These are phyloP conservation scores for Psittacula derbiana DNA, from an alignment of 2,797 vertebrate species.

Conservation along the genomic window DNA sequence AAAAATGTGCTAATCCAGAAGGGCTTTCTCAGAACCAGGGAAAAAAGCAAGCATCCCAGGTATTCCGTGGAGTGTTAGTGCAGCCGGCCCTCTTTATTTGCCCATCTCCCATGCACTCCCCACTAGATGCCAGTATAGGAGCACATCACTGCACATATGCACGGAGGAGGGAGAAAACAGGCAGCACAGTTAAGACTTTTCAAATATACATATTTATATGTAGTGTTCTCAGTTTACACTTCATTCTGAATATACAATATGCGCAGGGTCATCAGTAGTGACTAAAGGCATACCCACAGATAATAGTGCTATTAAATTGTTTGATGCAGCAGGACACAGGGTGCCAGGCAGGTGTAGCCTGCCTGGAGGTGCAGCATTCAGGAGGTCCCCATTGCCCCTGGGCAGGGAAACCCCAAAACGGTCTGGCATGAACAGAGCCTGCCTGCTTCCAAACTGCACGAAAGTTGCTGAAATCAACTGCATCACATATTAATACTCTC, in stretches of 20 bases:
- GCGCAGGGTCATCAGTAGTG: rapidly evolving
- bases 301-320: not conserved
- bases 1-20: not conserved
- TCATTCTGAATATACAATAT: not conserved
- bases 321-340: not conserved
- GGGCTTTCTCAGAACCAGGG: not conserved
- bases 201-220: not conserved
- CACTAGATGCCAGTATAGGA: slow-evolving; percentile 74
- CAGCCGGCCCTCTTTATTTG: not conserved
- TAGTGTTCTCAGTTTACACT: not conserved
- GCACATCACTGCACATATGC: not conserved
- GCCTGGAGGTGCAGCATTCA: rapidly evolving
- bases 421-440: not conserved
- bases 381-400: not conserved
- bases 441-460: not conserved
- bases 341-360: not conserved
- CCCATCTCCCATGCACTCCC: not conserved
- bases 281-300: not conserved
- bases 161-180: not conserved
- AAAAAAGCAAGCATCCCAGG: rapidly evolving
- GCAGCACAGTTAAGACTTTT: not conserved
- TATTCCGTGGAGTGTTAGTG: rapidly evolving
- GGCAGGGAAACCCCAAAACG: rapidly evolving
- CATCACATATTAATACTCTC: not conserved
- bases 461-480: rapidly evolving